Conservation (phyloP, 2,888 invertebrate species). For the Diploptera punctata region DNA sequence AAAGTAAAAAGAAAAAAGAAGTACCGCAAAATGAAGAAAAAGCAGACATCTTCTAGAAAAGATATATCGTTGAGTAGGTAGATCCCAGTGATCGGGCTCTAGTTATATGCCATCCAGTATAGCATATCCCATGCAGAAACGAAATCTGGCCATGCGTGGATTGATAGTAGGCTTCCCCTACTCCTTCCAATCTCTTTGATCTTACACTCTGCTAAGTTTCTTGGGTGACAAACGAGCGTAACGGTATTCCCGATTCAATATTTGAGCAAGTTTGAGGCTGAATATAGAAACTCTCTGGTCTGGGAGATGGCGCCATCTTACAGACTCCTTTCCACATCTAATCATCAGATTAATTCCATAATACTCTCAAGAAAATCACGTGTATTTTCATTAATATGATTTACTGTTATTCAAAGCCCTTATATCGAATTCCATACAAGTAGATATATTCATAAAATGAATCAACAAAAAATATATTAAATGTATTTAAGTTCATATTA, state of each 20-base stretch:
- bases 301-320: not conserved
- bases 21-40: not conserved
- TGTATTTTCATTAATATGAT: no score
- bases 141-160: constrained; percentile 36
- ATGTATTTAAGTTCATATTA: no score
- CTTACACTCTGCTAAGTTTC: constrained; percentile 35
- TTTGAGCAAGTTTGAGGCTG: constrained; percentile 32
- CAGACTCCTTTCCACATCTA: not conserved
- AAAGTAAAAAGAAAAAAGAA: not conserved
- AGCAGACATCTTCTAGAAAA: not conserved
- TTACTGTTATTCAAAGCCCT: no score
- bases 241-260: constrained; percentile 37
- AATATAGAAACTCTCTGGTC: constrained; percentile 14
- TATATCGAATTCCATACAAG: no score
- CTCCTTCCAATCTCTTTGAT: constrained; percentile 32
- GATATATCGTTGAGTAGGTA: not conserved
- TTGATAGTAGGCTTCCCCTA: constrained; percentile 24
- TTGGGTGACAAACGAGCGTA: constrained; percentile 36
- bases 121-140: constrained; percentile 32
- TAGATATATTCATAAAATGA: no score
- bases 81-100: not conserved
- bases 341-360: not conserved
- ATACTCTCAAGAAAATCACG: not conserved
- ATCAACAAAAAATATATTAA: no score
- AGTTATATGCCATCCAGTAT: not conserved